Percentiles rank a stretch among this genome's conserved stretches.
Conservation (phyloP, 2,888 invertebrate genomes). For the Candidula unifasciata region DNA sequence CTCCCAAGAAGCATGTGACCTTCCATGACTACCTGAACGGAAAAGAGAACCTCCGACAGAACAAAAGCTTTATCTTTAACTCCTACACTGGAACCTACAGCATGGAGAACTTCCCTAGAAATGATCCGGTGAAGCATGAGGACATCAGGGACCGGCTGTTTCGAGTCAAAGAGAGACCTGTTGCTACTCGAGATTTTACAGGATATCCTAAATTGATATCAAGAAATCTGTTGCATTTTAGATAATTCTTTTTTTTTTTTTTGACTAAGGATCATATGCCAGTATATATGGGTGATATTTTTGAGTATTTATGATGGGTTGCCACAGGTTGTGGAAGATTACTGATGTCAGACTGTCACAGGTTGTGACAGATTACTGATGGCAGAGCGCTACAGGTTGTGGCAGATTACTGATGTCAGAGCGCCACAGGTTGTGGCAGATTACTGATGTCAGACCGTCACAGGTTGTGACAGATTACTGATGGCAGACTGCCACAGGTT, state of each 20-base stretch:
- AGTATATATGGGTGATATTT: too few species aligned
- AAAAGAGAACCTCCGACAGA: conserved; percentile 68
- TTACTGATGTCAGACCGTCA: too few species aligned
- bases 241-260: conserved; percentile 23
- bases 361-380: too few species aligned
- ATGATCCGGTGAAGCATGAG: conserved; percentile 62
- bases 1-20: conserved; percentile 72
- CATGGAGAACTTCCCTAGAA: conserved; percentile 61
- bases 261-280: too few species aligned
- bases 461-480: too few species aligned
- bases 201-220: conserved; percentile 42
- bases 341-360: too few species aligned
- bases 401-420: too few species aligned
- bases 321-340: too few species aligned
- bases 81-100: conserved; percentile 56
- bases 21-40: conserved; percentile 67
- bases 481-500: too few species aligned
- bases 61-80: conserved; percentile 58
- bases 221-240: conserved; percentile 51
- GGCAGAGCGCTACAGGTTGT: too few species aligned
- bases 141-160: conserved; percentile 68
- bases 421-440: too few species aligned
- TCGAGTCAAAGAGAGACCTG: conserved; percentile 58
- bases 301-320: too few species aligned
- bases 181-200: conserved; percentile 57